phyloP scores from a whole-genome alignment of 1,140 invertebrate genomes.

The Argopecten irradians region DNA sequence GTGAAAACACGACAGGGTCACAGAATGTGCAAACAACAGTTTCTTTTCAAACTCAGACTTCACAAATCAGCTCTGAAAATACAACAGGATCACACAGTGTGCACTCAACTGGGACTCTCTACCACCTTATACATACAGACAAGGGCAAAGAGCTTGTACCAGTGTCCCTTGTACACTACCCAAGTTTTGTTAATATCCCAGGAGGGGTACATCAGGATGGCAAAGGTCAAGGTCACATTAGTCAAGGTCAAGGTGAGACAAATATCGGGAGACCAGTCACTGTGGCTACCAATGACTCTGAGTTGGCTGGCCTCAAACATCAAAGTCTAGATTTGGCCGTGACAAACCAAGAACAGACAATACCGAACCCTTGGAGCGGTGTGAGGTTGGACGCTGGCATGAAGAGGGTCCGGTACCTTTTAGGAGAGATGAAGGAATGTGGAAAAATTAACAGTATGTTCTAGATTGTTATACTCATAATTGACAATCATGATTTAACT shows the following conservation, averaged over 20 bases:
- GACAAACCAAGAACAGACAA: background rate
- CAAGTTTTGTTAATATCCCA: background rate
- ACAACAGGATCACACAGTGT: background rate
- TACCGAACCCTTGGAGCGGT: conserved; percentile 49
- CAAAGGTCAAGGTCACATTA: conserved; percentile 6
- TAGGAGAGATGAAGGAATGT: conserved; percentile 62
- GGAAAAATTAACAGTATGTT: conserved; percentile 61
- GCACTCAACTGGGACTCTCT: background rate
- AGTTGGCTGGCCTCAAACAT: background rate
- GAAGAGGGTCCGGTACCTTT: conserved; percentile 55
- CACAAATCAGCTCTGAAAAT: background rate
- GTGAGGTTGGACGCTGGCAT: conserved; percentile 56
- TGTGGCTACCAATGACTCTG: background rate
- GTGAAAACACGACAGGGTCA: background rate
- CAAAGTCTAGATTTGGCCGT: background rate
- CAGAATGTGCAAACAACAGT: background rate
- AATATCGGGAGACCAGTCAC: background rate
- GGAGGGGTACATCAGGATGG: background rate
- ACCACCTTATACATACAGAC: conserved; percentile 1
- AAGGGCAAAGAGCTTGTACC: background rate
- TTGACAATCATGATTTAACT: no score
- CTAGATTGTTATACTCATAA: no score
- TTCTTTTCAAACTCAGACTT: background rate
- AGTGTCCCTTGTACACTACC: background rate
- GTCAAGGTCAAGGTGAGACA: background rate